Conservation (phyloP, 2,888 invertebrate genomes). For the Ceratothoa steindachneri region DNA sequence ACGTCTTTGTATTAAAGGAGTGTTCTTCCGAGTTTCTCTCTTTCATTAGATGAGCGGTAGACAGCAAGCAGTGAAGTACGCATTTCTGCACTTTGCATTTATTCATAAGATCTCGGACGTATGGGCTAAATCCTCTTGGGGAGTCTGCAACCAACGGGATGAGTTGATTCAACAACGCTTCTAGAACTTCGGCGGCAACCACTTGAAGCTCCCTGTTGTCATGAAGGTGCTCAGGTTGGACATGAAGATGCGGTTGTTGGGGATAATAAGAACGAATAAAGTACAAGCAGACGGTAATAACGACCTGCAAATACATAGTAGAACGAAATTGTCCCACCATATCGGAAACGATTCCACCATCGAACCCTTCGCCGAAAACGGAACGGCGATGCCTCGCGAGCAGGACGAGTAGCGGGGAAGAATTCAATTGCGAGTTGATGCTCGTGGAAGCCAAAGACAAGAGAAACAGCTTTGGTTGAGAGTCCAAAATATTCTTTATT, state of each 20-base stretch:
- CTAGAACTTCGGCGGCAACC: slow-evolving; percentile 69
- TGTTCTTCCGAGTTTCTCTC: slow-evolving; percentile 38
- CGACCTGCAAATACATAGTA: slow-evolving; percentile 74
- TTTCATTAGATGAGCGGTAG: slow-evolving; percentile 65
- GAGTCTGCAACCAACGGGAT: slow-evolving; percentile 70
- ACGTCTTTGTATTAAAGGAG: slow-evolving; percentile 34
- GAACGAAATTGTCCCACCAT: slow-evolving; percentile 67
- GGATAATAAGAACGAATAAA: slow-evolving; percentile 75
- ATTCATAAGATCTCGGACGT: slow-evolving; percentile 66
- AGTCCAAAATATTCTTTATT: slow-evolving; percentile 66
- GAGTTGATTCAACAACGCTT: slow-evolving; percentile 67
- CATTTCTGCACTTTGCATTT: slow-evolving; percentile 80
- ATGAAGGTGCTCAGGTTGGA: slow-evolving; percentile 65
- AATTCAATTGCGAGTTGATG: slow-evolving; percentile 54
- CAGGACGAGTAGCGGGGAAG: slow-evolving; percentile 60
- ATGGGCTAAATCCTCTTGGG: slow-evolving; percentile 70
- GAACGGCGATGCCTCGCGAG: slow-evolving; percentile 73
- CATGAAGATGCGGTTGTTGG: slow-evolving; percentile 60
- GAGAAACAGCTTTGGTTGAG: slow-evolving; percentile 69
- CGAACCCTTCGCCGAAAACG: slow-evolving; percentile 63
- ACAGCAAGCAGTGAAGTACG: slow-evolving; percentile 71
- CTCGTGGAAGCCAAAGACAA: slow-evolving; percentile 73
- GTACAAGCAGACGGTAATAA: slow-evolving; percentile 69
- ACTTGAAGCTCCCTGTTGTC: slow-evolving; percentile 74
- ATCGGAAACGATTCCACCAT: slow-evolving; percentile 56